phyloP scores from a whole-genome alignment of 2,888 invertebrate species.

The Syrphus vitripennis region DNA sequence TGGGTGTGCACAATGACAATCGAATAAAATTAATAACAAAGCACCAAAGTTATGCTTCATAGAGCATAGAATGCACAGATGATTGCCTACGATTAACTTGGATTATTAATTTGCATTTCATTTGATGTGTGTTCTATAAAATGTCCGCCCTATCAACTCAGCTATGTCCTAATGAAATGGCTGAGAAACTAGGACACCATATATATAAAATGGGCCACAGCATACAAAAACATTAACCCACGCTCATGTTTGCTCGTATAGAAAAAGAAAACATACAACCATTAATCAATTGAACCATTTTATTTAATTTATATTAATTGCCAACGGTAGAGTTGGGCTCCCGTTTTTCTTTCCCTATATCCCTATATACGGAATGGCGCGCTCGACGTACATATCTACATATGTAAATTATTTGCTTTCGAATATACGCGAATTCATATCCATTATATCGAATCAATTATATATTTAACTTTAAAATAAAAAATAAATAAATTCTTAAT shows the following conservation, averaged over 20 bases:
- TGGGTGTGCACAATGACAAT: background rate
- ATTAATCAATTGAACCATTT: constrained; percentile 58
- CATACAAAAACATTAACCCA: background rate
- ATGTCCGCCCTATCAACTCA: constrained; percentile 4
- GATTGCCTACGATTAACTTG: constrained; percentile 45
- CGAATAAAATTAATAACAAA: constrained; percentile 8
- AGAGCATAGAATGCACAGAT: constrained; percentile 15
- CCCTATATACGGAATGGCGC: background rate
- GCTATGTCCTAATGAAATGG: constrained; percentile 15
- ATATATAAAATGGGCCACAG: too few species aligned
- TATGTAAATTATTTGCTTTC: constrained; percentile 2
- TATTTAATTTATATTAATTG: constrained; percentile 67
- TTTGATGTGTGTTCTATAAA: constrained; percentile 12
- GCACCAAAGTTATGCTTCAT: background rate
- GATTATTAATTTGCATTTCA: constrained; percentile 62
- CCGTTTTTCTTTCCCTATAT: background rate
- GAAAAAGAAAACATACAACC: constrained; percentile 46
- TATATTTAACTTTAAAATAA: constrained; percentile 26
- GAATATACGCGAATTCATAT: constrained; percentile 10
- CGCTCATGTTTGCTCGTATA: background rate
- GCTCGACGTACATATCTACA: background rate
- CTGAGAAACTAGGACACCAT: background rate
- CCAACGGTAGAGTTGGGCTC: constrained; percentile 18
- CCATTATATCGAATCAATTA: background rate
- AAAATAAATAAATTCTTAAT: constrained; percentile 58